Evolutionary conservation across 2,113 vertebrate species (phyloP).

Genomic region (Aphyosemion australe): DNA sequence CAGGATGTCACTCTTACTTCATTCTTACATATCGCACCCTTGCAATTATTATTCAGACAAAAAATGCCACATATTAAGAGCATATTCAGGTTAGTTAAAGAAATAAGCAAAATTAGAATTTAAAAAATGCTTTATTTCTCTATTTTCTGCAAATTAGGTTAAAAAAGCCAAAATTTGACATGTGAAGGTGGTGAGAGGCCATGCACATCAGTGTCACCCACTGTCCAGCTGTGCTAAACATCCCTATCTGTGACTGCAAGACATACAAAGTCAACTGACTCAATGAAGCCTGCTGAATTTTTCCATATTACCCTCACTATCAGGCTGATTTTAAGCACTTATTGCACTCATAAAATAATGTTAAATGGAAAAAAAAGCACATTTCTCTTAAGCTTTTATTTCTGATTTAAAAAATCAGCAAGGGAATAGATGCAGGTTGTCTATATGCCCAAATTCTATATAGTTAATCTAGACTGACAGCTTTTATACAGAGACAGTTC

Average conservation of each 20-base stretch:
- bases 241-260: conserved; percentile 32
- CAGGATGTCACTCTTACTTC: too few relatives aligned
- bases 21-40: too few relatives aligned
- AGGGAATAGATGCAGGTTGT: conserved; percentile 13
- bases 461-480: too few relatives aligned
- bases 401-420: conserved; percentile 16
- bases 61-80: too few relatives aligned
- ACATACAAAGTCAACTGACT: conserved; percentile 44
- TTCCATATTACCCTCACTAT: conserved; percentile 48
- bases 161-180: conserved; percentile 1
- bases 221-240: conserved; percentile 11
- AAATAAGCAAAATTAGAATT: too few relatives aligned
- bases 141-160: not conserved
- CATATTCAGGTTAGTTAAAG: too few relatives aligned
- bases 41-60: too few relatives aligned
- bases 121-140: too few relatives aligned
- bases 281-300: conserved; percentile 47
- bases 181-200: conserved; percentile 5
- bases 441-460: not conserved
- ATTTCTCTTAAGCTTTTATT: too few relatives aligned
- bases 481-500: too few relatives aligned
- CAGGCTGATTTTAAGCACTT: conserved; percentile 48
- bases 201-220: conserved; percentile 24
- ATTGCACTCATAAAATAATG: conserved; percentile 59
- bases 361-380: conserved; percentile 44